These are phyloP conservation scores for Todiramphus saurophagus DNA, from an alignment of 2,113 vertebrate species.

Conservation along the genomic window DNA sequence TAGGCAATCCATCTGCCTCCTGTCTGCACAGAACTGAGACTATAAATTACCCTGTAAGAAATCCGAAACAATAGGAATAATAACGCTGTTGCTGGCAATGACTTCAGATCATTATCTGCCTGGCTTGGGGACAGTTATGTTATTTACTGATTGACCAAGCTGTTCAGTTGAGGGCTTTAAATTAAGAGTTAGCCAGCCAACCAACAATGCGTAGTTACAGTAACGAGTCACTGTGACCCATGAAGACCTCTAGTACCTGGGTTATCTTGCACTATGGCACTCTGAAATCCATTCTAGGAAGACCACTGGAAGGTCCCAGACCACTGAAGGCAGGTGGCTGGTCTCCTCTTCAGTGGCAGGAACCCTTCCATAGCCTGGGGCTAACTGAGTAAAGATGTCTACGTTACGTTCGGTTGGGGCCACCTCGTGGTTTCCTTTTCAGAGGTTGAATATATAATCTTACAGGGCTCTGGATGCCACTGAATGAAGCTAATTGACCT, in stretches of 20 bases:
- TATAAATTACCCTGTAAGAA: not conserved
- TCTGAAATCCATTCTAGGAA: not conserved
- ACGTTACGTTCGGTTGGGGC: not conserved
- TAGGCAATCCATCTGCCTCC: not conserved
- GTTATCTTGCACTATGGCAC: not conserved
- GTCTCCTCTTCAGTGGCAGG: not conserved
- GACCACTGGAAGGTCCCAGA: not conserved
- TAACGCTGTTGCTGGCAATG: not conserved
- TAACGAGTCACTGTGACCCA: not conserved
- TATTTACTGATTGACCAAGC: not conserved
- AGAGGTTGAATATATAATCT: not conserved
- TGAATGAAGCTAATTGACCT: not conserved
- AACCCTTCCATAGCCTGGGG: not conserved
- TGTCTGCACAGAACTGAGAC: not conserved
- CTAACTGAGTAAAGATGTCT: not conserved
- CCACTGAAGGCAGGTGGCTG: not conserved
- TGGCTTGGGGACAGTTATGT: not conserved
- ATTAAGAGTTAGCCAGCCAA: not conserved
- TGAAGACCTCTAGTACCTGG: not conserved
- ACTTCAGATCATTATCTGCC: conserved; percentile 1
- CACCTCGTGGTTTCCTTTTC: not conserved
- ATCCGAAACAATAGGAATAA: not conserved
- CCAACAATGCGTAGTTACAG: not conserved
- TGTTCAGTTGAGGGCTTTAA: not conserved
- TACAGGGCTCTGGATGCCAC: not conserved